Evolutionary conservation across 2,888 invertebrate genomes (phyloP).

Genomic region (Polyommatus icarus): DNA sequence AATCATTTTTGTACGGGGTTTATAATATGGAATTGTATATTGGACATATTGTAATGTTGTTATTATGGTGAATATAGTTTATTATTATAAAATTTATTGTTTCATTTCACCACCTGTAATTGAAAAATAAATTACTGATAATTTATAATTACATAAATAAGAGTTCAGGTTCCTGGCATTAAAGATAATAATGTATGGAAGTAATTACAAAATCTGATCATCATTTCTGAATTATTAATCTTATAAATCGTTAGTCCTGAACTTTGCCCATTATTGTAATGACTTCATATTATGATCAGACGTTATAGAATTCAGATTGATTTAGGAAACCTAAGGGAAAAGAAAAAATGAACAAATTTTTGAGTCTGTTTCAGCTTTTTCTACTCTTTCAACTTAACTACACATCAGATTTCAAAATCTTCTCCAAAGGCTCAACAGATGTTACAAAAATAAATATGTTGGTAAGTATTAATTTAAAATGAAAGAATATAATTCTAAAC

Average conservation of each 20-base stretch:
- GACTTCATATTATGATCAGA: not conserved
- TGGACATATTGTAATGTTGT: constrained; percentile 1
- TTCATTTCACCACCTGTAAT: not conserved
- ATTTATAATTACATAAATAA: not conserved
- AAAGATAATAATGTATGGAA: not conserved
- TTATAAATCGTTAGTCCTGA: not conserved
- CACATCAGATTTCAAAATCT: not conserved
- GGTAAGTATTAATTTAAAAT: constrained; percentile 20
- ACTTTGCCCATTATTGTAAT: not conserved
- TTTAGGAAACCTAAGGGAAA: too few relatives aligned
- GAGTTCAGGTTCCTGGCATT: too few relatives aligned
- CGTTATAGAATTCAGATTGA: not conserved
- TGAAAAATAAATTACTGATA: not conserved
- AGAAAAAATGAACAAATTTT: not conserved
- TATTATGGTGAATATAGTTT: constrained; percentile 5
- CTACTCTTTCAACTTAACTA: not conserved
- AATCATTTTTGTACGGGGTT: not conserved
- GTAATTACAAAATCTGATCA: constrained; percentile 2
- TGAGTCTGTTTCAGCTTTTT: not conserved
- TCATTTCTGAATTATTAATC: constrained; percentile 22
- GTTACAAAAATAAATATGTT: constrained; percentile 22
- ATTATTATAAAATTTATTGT: not conserved
- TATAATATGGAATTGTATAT: not conserved
- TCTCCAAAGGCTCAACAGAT: not conserved
- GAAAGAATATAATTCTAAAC: not conserved